Conservation (phyloP, 2,888 invertebrate genomes). For the Metacarcinus magister region DNA sequence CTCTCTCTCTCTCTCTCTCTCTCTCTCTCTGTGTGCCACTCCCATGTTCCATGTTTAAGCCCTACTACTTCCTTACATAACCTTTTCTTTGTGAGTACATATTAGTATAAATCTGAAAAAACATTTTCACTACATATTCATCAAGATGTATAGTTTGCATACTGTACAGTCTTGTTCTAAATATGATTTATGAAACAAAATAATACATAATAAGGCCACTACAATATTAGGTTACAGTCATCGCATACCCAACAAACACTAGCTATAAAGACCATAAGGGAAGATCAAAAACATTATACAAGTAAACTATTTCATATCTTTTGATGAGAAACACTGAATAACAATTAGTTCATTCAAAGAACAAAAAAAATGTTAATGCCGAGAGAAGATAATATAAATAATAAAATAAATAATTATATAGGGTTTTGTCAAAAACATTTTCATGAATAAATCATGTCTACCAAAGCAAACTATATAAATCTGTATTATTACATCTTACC, state of each 20-base stretch:
- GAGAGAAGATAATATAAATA: no score
- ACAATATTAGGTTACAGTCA: not conserved
- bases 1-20: no score
- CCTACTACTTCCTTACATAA: no score
- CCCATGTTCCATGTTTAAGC: no score
- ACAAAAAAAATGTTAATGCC: not conserved
- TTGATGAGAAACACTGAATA: no score
- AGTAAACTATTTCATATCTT: not conserved
- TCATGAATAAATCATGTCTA: not conserved
- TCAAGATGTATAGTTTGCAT: not conserved
- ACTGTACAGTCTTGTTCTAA: not conserved
- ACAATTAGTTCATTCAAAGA: not conserved
- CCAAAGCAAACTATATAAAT: not conserved
- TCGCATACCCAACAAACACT: no score
- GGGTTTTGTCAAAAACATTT: not conserved
- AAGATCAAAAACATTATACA: not conserved
- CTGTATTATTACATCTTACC: not conserved
- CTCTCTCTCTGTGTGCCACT: no score
- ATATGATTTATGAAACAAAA: not conserved
- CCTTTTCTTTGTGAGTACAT: no score
- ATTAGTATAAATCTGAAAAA: no score
- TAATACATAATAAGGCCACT: not conserved
- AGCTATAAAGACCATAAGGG: not conserved
- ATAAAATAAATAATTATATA: no score
- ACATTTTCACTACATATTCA: no score